Base-by-base conservation (phyloP, 92 coral and sea anemone species). In the Umimayanthus kanabou region DNA sequence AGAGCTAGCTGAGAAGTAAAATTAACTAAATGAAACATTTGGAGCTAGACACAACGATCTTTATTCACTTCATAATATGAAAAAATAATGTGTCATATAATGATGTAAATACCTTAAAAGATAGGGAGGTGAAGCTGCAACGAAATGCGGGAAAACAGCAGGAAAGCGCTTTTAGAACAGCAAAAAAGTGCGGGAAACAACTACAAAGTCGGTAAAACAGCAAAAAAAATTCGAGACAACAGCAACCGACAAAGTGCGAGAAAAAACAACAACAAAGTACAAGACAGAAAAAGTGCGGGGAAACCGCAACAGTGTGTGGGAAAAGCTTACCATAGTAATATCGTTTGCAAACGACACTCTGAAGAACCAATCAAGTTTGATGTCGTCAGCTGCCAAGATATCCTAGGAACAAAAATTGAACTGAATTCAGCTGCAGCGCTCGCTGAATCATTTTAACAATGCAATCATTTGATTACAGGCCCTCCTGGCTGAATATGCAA, bases 351-450 rank as follows among this genome's bases (percentile, higher is more conserved):
- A 93, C 9, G 96, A 91, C 7, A 90, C 92, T 39, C 92, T 82
- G 89, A 93, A 93, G 86, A 93, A 93, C 96, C 96, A 93, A 53
- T 91, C 96, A 43, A 93, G 94, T 73, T 89, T 93, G 80, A 93
- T 84, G 65, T 89, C 90, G 26, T 91, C 94, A 65, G 89, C 88
- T 33, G 92, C 92, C 18, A 93, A 86, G 9, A 91, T 84, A 42
- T 93, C 96, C 96, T 93, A 74, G 58, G 89, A 76, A 47, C 1
- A 47, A 4, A 40, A 70, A 64, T 15, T 73, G 25, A 61, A 23
- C 6, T 3, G 67, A 61, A 4, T 61, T 61, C 25, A 61, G 67
- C 25, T 61, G 67, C n/a, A 18, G 69, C 69, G n/a, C n/a, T 61
- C 5, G 25, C 69, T 22, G 69, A 14, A 61, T 61, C 4, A 5